Evolutionary conservation across 2,888 invertebrate genomes (phyloP).

Genomic region (Norana najaformis): DNA sequence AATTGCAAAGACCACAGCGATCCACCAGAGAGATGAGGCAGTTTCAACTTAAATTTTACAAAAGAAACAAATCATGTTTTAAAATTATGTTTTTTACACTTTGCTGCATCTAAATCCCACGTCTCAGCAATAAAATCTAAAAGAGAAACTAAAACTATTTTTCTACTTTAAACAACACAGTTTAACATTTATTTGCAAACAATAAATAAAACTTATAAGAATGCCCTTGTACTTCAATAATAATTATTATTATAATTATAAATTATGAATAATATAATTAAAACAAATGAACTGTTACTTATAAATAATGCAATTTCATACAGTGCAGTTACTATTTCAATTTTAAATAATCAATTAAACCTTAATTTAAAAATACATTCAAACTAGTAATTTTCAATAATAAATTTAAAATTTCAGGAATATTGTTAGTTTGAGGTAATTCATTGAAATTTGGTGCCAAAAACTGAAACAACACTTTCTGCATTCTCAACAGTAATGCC

Average conservation of each 20-base stretch:
- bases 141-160: not conserved
- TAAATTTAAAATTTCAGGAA: not conserved
- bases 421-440: not conserved
- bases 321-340: not conserved
- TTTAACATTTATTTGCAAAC: not conserved
- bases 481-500: too few species aligned
- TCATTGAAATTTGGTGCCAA: too few species aligned
- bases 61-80: not conserved
- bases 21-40: not conserved
- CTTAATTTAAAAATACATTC: not conserved
- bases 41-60: not conserved
- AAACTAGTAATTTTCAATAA: not conserved
- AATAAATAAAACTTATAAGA: not conserved
- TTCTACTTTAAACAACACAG: not conserved
- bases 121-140: not conserved
- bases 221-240: not conserved
- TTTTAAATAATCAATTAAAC: not conserved
- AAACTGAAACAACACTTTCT: too few species aligned
- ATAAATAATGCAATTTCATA: not conserved
- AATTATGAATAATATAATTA: not conserved
- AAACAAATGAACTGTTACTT: not conserved
- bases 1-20: not conserved
- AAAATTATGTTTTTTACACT: not conserved
- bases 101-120: not conserved
- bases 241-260: not conserved